Conservation (phyloP, 2,888 invertebrate genomes). For the Cyaniris semiargus region DNA sequence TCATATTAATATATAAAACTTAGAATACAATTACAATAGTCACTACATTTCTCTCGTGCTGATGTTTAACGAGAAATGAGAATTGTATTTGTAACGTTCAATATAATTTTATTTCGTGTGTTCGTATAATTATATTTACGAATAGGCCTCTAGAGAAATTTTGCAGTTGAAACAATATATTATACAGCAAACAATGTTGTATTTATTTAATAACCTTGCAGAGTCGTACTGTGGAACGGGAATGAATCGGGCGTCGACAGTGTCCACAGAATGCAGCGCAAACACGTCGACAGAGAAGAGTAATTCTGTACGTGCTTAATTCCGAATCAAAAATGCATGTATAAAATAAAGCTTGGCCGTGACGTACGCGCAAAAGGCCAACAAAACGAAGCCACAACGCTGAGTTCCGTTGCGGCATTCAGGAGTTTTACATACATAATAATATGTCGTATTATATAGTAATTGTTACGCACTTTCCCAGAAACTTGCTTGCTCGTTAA, state of each 20-base stretch:
- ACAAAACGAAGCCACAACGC: too few relatives aligned
- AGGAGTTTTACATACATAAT: too few relatives aligned
- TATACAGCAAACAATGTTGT: neutral
- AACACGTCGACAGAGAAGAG: conserved; percentile 50
- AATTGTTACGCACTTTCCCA: too few relatives aligned
- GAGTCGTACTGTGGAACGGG: conserved; percentile 62
- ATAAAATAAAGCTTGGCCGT: neutral
- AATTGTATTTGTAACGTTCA: neutral
- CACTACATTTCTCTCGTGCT: neutral
- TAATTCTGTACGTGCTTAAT: conserved; percentile 65
- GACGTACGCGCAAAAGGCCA: neutral
- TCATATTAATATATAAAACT: neutral
- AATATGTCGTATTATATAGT: too few relatives aligned
- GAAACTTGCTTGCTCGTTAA: too few relatives aligned
- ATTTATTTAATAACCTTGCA: conserved; percentile 42
- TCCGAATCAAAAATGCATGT: conserved; percentile 34
- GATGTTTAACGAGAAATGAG: neutral
- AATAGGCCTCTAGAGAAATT: conserved; percentile 24
- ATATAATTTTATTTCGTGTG: neutral
- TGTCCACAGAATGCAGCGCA: conserved; percentile 48
- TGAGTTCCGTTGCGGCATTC: too few relatives aligned
- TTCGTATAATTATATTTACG: conserved; percentile 27
- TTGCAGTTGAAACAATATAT: conserved; percentile 19
- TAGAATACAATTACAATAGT: neutral
- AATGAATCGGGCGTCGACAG: conserved; percentile 58